Percentiles rank a stretch among this genome's conserved stretches.
These are phyloP conservation scores for Nesidiocoris tenuis DNA, from an alignment of 2,888 invertebrate genomes.

Conservation along the genomic window DNA sequence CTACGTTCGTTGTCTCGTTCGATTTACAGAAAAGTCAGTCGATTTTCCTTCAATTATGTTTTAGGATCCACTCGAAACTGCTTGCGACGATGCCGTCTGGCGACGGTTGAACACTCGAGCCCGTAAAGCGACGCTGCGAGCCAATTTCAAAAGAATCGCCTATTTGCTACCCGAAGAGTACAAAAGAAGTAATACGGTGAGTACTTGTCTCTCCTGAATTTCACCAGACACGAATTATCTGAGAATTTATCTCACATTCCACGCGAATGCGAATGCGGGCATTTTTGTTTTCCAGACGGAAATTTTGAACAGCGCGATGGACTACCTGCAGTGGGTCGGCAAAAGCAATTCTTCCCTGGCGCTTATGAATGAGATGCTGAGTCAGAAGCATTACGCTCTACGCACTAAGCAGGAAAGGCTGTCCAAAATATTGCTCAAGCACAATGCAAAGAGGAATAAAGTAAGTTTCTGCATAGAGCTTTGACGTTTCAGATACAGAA, in stretches of 20 bases:
- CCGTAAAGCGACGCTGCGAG: slow-evolving; percentile 17
- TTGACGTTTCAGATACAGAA: too few relatives aligned
- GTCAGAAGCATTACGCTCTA: slow-evolving; percentile 16
- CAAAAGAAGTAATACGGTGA: not conserved
- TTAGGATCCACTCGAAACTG: slow-evolving; percentile 28
- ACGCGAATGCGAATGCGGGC: not conserved
- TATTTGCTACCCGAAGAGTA: slow-evolving; percentile 5
- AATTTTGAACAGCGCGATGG: slow-evolving; percentile 11
- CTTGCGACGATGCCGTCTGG: slow-evolving; percentile 4
- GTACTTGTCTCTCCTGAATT: too few relatives aligned
- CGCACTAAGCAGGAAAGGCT: slow-evolving; percentile 1
- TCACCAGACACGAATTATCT: too few relatives aligned
- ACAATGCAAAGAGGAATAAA: not conserved
- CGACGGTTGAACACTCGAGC: slow-evolving; percentile 1
- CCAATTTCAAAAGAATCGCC: slow-evolving; percentile 16
- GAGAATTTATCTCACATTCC: too few relatives aligned
- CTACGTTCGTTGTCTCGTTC: too few relatives aligned
- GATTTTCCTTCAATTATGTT: not conserved
- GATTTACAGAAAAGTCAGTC: too few relatives aligned
- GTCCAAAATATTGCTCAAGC: not conserved
- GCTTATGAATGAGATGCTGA: slow-evolving; percentile 12
- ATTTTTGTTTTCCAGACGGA: not conserved
- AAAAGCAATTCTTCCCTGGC: slow-evolving; percentile 6
- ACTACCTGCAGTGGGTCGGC: slow-evolving; percentile 17
- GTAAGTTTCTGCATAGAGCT: too few relatives aligned